These are phyloP conservation scores for Scomber japonicus DNA, from an alignment of 2,113 vertebrate species.

Conservation along the genomic window DNA sequence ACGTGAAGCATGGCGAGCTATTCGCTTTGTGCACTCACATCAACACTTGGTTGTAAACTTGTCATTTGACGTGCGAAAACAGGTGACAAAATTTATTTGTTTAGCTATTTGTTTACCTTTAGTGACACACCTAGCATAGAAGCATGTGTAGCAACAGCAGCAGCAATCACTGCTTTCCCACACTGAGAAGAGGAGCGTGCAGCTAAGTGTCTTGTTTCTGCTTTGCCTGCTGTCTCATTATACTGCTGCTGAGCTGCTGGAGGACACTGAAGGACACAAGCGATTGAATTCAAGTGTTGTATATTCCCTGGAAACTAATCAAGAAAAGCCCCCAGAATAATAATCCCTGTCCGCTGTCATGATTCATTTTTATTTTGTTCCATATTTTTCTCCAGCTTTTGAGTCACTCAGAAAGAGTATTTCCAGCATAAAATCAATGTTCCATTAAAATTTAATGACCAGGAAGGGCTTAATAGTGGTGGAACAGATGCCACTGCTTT, in stretches of 20 bases:
- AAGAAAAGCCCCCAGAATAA: conserved; percentile 82
- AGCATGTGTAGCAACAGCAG: conserved; percentile 22
- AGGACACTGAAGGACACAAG: conserved; percentile 84
- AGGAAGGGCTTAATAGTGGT: conserved; percentile 85
- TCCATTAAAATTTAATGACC: conserved; percentile 88
- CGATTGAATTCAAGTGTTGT: conserved; percentile 83
- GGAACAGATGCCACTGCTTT: conserved; percentile 84
- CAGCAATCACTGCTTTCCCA: conserved; percentile 36
- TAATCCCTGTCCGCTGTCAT: conserved; percentile 80
- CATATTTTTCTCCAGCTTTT: conserved; percentile 78
- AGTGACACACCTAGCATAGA: neutral
- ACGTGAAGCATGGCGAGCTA: neutral
- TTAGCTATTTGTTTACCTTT: conserved; percentile 39
- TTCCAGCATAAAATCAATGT: conserved; percentile 88
- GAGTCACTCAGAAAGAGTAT: conserved; percentile 81
- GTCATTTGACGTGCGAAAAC: conserved; percentile 30
- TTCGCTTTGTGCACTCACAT: conserved; percentile 8
- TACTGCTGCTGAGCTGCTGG: conserved; percentile 74
- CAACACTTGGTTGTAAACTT: conserved; percentile 42
- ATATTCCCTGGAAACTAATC: conserved; percentile 86
- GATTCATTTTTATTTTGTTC: conserved; percentile 85
- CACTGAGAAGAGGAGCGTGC: conserved; percentile 41
- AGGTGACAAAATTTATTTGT: conserved; percentile 18
- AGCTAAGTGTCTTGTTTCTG: conserved; percentile 62
- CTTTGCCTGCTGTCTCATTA: conserved; percentile 76